Conservation (phyloP, 2,113 vertebrate genomes). For the Chaetops frenatus region DNA sequence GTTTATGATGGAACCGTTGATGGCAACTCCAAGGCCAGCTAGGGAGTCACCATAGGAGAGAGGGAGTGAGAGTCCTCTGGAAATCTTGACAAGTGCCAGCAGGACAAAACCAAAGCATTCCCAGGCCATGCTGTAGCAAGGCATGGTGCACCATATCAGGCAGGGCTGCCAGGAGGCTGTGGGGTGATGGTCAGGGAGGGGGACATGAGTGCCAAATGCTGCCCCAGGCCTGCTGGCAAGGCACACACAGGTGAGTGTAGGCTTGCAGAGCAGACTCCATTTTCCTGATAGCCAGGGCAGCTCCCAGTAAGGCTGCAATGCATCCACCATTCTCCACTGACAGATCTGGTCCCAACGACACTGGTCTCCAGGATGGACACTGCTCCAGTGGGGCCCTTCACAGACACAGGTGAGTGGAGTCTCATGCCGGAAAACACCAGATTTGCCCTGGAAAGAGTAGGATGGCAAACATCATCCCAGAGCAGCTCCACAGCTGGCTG, state of each 20-base stretch:
- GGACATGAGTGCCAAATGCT: neutral
- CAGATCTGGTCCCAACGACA: neutral
- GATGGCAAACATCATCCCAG: neutral
- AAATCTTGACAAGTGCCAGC: neutral
- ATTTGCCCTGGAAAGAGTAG: neutral
- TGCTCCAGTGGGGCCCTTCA: too few species aligned
- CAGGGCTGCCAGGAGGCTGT: neutral
- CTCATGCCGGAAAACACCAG: neutral
- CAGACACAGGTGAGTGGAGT: neutral
- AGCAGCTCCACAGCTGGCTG: neutral
- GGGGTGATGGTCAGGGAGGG: rapidly evolving
- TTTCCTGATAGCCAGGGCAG: neutral
- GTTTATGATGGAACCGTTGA: neutral
- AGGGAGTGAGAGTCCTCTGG: neutral
- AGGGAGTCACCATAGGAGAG: neutral
- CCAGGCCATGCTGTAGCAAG: neutral
- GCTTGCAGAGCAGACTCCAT: neutral
- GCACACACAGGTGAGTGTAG: neutral
- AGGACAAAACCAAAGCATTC: neutral
- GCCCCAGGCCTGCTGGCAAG: neutral
- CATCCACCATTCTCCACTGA: neutral
- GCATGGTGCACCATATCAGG: too few species aligned
- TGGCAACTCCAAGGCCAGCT: neutral
- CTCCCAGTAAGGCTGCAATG: neutral
- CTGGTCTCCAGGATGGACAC: neutral